A percentile compares a stretch with the other conserved stretches of the same genome.
These are phyloP conservation scores for Megalops atlanticus DNA, from an alignment of 2,113 vertebrate species.

Conservation along the genomic window DNA sequence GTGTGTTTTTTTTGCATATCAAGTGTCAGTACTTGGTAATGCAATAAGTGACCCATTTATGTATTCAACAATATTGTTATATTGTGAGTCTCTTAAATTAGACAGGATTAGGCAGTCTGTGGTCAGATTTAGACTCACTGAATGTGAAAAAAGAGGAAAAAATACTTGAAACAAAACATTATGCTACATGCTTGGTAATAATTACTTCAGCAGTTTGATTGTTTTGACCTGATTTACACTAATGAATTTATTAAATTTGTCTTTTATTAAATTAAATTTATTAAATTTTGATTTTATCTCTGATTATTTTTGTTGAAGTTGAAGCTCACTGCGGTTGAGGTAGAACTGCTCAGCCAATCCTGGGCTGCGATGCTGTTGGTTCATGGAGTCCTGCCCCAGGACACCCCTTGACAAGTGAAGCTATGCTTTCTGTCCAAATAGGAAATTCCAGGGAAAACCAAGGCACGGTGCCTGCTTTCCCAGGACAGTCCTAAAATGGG, in stretches of 20 bases:
- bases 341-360: too few species aligned
- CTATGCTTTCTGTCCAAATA: not conserved
- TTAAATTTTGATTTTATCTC: too few species aligned
- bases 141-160: not conserved
- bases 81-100: not conserved
- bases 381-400: not conserved
- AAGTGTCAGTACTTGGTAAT: too few species aligned
- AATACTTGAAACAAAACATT: not conserved
- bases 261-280: too few species aligned
- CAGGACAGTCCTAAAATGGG: not conserved
- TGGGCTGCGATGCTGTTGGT: not conserved
- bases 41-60: not conserved
- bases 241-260: not conserved
- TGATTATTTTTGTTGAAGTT: too few species aligned
- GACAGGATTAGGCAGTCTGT: not conserved
- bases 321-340: too few species aligned
- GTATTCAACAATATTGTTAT: not conserved
- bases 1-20: too few species aligned
- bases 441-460: not conserved
- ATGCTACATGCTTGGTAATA: not conserved
- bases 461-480: not conserved
- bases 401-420: conserved; percentile 2
- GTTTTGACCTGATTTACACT: not conserved
- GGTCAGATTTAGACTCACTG: not conserved
- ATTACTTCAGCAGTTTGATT: not conserved